A percentile compares a stretch with the other conserved stretches of the same genome.
Evolutionary conservation across 2,888 invertebrate species (phyloP).

Genomic region (Vesta saturnalis): DNA sequence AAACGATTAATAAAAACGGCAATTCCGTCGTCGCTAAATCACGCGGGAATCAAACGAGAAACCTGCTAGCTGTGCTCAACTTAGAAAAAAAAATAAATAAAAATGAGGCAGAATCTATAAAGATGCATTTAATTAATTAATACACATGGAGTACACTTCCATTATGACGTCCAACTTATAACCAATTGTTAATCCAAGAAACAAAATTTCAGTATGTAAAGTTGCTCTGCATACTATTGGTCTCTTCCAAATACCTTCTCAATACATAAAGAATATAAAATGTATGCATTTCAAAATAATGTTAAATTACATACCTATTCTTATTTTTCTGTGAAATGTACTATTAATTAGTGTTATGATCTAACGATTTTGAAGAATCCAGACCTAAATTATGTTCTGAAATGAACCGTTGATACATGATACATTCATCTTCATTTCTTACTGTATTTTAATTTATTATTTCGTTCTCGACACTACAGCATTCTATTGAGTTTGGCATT

Average conservation of each 20-base stretch:
- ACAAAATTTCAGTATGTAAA: neutral
- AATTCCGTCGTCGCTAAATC: too few relatives aligned
- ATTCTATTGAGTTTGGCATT: neutral
- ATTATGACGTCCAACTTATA: neutral
- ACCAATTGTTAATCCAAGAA: conserved; percentile 8
- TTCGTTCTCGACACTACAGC: neutral
- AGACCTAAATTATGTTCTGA: neutral
- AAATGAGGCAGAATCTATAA: too few relatives aligned
- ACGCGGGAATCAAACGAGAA: too few relatives aligned
- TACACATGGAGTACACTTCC: too few relatives aligned
- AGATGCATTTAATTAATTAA: too few relatives aligned
- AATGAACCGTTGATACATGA: neutral
- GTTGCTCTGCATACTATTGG: neutral
- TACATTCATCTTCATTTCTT: neutral
- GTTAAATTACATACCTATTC: neutral
- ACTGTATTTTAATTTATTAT: neutral
- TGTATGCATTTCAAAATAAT: neutral
- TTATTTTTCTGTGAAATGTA: neutral
- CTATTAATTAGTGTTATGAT: neutral
- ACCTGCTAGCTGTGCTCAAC: too few relatives aligned
- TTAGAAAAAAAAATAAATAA: too few relatives aligned
- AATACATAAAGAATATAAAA: conserved; percentile 2
- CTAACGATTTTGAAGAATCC: neutral
- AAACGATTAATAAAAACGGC: too few relatives aligned
- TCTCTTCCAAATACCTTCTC: neutral